Percentiles rank a stretch among this genome's conserved stretches.
Conservation (phyloP, 2,797 vertebrate genomes). For the Onychomys leucogaster region DNA sequence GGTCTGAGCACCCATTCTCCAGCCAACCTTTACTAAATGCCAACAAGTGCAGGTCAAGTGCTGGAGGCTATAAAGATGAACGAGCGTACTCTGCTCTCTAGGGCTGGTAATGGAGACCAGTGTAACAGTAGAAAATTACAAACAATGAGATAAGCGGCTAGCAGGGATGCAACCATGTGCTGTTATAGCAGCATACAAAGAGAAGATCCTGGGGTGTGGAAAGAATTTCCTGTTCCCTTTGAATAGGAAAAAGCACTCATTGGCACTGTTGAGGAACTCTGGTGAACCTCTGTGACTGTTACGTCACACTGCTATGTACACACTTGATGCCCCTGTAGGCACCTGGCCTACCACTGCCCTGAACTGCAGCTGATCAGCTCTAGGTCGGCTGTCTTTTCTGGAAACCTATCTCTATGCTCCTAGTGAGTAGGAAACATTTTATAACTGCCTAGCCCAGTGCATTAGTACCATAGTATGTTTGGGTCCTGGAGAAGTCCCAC, state of each 20-base stretch:
- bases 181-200: not conserved
- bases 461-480: not conserved
- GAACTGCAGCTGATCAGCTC: too few relatives aligned
- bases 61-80: not conserved
- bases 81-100: too few relatives aligned
- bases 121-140: not conserved
- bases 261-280: not conserved
- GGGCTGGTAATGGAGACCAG: not conserved
- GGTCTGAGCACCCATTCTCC: not conserved
- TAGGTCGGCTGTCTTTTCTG: not conserved
- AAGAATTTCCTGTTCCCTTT: not conserved
- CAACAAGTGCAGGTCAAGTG: not conserved
- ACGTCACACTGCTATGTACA: accelerated
- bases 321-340: not conserved
- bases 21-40: not conserved
- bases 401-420: not conserved
- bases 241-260: not conserved
- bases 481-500: too few relatives aligned
- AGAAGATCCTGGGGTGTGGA: not conserved
- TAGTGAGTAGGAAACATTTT: not conserved
- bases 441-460: not conserved
- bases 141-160: not conserved
- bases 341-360: not conserved
- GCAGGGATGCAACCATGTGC: not conserved
- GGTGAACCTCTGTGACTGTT: not conserved